Evolutionary conservation across 2,888 invertebrate genomes (phyloP).

Genomic region (Deroplatys truncata): DNA sequence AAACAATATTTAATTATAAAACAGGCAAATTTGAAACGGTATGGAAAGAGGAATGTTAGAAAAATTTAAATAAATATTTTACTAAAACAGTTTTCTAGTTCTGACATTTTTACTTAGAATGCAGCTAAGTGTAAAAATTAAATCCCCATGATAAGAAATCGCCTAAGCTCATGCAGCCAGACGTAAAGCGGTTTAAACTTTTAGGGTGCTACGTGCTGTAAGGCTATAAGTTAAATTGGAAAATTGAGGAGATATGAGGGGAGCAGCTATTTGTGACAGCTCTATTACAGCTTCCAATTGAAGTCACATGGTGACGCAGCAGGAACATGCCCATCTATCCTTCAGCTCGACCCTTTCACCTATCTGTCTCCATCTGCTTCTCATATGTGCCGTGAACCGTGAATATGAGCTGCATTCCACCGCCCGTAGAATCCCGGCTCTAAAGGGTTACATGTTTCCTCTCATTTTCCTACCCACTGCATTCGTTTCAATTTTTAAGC

Average conservation of each 20-base stretch:
- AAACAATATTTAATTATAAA: too few relatives aligned
- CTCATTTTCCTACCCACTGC: too few relatives aligned
- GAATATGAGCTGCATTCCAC: neutral
- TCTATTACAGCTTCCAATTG: slow-evolving; percentile 24
- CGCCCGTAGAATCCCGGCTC: too few relatives aligned
- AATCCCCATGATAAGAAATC: neutral
- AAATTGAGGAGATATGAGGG: slow-evolving; percentile 20
- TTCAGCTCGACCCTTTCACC: too few relatives aligned
- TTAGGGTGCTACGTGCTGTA: neutral
- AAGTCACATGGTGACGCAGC: slow-evolving; percentile 11
- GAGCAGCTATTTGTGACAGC: slow-evolving; percentile 25
- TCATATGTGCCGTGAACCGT: neutral
- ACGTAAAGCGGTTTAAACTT: neutral
- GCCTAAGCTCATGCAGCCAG: neutral
- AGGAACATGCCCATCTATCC: neutral
- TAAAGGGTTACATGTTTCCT: too few relatives aligned
- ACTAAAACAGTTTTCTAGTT: too few relatives aligned
- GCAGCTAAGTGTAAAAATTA: too few relatives aligned
- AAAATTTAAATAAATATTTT: too few relatives aligned
- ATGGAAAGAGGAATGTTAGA: too few relatives aligned
- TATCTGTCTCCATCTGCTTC: neutral
- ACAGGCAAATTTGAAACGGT: too few relatives aligned
- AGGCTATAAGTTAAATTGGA: slow-evolving; percentile 25
- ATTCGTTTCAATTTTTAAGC: too few relatives aligned
- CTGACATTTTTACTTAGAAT: too few relatives aligned